Conservation (phyloP, 2,113 vertebrate species). For the Gorsachius goisagi region DNA sequence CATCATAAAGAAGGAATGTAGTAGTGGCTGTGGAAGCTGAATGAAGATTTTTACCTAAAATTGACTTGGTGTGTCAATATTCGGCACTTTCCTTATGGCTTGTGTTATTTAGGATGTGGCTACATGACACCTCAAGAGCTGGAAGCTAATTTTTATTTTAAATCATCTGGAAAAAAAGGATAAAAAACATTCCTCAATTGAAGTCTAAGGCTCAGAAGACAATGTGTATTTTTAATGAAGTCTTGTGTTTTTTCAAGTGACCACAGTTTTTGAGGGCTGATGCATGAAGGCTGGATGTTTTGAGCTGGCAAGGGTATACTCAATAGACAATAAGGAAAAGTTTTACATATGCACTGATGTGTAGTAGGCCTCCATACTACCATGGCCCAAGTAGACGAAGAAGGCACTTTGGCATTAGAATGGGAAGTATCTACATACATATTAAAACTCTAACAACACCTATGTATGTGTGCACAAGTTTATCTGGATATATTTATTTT, state of each 20-base stretch:
- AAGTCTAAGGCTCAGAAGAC: not conserved
- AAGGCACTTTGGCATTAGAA: not conserved
- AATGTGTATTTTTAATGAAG: not conserved
- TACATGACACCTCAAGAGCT: not conserved
- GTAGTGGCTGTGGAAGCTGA: constrained; percentile 42
- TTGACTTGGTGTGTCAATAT: not conserved
- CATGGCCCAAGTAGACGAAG: not conserved
- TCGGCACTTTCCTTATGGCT: not conserved
- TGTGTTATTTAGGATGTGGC: not conserved
- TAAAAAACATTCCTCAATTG: not conserved
- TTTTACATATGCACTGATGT: not conserved
- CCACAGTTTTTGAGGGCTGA: not conserved
- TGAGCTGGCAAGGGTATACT: not conserved
- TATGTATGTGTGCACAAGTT: accelerated
- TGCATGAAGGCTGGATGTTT: not conserved
- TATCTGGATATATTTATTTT: not conserved
- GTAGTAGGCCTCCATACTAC: not conserved
- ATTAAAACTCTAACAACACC: not conserved
- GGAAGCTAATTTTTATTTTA: not conserved
- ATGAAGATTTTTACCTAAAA: constrained; percentile 47
- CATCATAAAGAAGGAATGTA: constrained; percentile 62
- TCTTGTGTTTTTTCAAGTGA: not conserved
- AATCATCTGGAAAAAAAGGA: not conserved
- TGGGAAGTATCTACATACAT: not conserved
- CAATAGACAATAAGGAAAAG: not conserved